phyloP scores from a whole-genome alignment of 2,113 vertebrate genomes.

The Prunella himalayana region DNA sequence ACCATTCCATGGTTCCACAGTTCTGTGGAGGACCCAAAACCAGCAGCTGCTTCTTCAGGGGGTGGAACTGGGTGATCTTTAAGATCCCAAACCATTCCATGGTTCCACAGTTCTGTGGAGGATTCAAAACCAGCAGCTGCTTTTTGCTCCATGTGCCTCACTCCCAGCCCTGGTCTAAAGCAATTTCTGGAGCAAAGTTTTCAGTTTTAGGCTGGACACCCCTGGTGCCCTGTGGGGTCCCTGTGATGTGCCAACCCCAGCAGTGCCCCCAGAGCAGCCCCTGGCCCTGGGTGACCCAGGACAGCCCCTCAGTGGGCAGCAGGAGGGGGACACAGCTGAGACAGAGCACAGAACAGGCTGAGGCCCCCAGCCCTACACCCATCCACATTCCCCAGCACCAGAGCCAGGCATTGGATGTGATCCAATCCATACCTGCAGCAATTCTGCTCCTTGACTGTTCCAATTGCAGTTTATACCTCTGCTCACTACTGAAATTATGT shows the following conservation, averaged over 20 bases:
- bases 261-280: neutral
- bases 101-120: neutral
- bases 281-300: neutral
- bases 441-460: neutral
- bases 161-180: neutral
- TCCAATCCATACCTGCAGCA: neutral
- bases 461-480: neutral
- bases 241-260: neutral
- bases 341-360: accelerated
- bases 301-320: neutral
- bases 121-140: neutral
- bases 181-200: accelerated
- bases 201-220: accelerated
- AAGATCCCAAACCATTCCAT: neutral
- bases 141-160: accelerated
- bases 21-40: neutral
- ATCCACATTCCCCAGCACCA: neutral
- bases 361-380: neutral
- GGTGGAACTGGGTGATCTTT: neutral
- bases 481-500: neutral
- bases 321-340: neutral
- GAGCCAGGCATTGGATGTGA: neutral
- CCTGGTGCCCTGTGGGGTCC: accelerated
- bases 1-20: neutral
- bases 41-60: neutral